Conservation (phyloP, 2,113 vertebrate species). For the Corapipo altera region DNA sequence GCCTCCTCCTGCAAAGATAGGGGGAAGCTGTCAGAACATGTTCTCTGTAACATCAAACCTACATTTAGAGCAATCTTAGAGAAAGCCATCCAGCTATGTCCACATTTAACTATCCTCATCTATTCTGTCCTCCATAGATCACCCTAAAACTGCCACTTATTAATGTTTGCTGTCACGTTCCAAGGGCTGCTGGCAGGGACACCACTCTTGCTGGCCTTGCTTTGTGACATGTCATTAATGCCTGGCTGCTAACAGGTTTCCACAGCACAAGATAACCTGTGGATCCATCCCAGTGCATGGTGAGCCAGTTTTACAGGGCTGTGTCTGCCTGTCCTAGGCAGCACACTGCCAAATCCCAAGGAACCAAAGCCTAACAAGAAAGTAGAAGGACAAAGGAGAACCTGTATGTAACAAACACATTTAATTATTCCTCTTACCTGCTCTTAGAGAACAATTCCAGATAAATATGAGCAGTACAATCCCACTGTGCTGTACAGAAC, state of each 20-base stretch:
- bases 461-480: neutral
- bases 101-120: neutral
- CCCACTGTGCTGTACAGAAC: neutral
- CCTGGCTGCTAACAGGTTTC: neutral
- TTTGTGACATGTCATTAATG: neutral
- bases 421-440: neutral
- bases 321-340: neutral
- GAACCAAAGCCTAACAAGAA: neutral
- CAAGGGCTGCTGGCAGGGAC: neutral
- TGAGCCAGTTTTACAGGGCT: neutral
- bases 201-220: neutral
- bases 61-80: neutral
- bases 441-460: neutral
- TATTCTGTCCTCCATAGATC: neutral
- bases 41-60: neutral
- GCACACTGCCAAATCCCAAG: neutral
- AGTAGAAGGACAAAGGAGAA: neutral
- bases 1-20: neutral
- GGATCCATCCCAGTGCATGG: neutral
- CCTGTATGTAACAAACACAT: neutral
- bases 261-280: neutral
- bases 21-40: neutral
- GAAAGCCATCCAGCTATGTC: neutral
- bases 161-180: neutral
- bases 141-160: neutral